phyloP scores from a whole-genome alignment of 1,140 invertebrate genomes.

The Conopomorpha cramerella region DNA sequence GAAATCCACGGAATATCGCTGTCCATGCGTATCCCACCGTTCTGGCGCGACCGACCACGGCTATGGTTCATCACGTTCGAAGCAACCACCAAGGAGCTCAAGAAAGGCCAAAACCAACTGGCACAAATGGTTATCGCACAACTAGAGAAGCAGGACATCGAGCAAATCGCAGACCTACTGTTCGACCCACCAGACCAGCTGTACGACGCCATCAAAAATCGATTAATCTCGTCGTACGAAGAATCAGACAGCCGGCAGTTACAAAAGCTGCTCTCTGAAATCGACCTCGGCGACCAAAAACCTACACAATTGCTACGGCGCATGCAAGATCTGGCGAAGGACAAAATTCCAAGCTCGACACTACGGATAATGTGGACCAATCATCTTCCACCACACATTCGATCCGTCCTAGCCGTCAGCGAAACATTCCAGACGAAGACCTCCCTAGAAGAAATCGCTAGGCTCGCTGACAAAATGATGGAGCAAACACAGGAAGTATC shows the following conservation, averaged over 20 bases:
- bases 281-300: conserved; percentile 13
- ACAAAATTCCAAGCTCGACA: conserved; percentile 4
- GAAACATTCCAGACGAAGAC: not conserved
- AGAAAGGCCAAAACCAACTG: not conserved
- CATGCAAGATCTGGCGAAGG: conserved; percentile 7
- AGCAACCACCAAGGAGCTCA: not conserved
- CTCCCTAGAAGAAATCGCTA: conserved; percentile 8
- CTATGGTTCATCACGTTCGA: conserved; percentile 3
- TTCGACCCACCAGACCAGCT: too few relatives aligned
- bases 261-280: conserved; percentile 9
- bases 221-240: not conserved
- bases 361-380: conserved; percentile 7
- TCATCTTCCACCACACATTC: conserved; percentile 5
- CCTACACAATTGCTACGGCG: conserved; percentile 9
- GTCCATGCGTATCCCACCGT: not conserved
- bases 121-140: not conserved
- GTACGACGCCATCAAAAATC: too few relatives aligned
- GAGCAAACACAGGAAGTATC: conserved; percentile 10
- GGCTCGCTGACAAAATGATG: conserved; percentile 13
- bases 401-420: conserved; percentile 3
- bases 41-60: not conserved
- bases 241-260: conserved; percentile 5
- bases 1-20: too few relatives aligned
- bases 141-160: not conserved
- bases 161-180: too few relatives aligned